phyloP scores from a whole-genome alignment of 2,797 vertebrate genomes.

The Acanthurus lineatus region DNA sequence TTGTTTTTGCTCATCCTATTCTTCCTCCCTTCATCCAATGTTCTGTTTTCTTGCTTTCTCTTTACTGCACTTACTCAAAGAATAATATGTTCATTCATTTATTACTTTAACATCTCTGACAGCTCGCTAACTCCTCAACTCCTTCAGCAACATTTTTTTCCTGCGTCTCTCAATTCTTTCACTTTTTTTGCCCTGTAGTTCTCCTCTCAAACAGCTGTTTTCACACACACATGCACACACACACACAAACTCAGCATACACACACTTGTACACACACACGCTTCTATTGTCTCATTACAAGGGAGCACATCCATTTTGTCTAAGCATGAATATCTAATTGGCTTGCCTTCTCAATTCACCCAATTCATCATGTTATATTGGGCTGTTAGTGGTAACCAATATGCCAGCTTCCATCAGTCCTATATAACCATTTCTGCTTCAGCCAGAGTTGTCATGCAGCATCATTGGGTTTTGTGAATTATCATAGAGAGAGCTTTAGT shows the following conservation, averaged over 20 bases:
- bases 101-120: constrained; percentile 27
- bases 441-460: constrained; percentile 36
- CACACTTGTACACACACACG: constrained; percentile 60
- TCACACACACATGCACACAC: constrained; percentile 60
- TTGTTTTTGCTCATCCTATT: background rate
- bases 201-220: constrained; percentile 43
- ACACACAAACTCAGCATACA: constrained; percentile 61
- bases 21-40: background rate
- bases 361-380: constrained; percentile 83
- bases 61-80: background rate
- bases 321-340: constrained; percentile 84
- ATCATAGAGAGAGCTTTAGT: constrained; percentile 18
- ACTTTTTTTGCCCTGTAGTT: background rate
- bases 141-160: constrained; percentile 1
- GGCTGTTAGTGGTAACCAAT: constrained; percentile 79
- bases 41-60: background rate
- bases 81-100: constrained; percentile 13
- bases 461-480: constrained; percentile 43
- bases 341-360: constrained; percentile 70
- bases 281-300: constrained; percentile 66
- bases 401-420: constrained; percentile 64
- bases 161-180: background rate
- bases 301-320: constrained; percentile 79
- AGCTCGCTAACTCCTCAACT: constrained; percentile 11
- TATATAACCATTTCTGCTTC: constrained; percentile 47